phyloP scores from a whole-genome alignment of 2,797 vertebrate species.

The Delichon dasypus region DNA sequence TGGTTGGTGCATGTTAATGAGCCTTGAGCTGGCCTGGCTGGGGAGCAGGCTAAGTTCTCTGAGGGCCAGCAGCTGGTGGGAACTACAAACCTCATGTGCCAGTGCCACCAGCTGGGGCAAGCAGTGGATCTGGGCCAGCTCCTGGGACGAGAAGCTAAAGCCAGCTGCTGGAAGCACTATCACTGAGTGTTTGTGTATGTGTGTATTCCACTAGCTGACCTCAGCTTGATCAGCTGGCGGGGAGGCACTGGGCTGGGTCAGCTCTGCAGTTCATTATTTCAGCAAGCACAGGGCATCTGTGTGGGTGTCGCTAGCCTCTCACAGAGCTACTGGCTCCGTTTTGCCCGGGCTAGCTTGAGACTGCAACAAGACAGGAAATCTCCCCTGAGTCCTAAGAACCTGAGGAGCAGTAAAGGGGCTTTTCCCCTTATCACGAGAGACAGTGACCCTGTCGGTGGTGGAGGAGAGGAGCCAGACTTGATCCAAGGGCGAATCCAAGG shows the following conservation, averaged over 20 bases:
- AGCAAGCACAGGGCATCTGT: too few relatives aligned
- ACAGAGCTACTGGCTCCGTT: too few relatives aligned
- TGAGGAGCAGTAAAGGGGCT: too few relatives aligned
- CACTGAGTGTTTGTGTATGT: rapidly evolving
- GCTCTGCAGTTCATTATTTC: not conserved
- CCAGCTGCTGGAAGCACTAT: not conserved
- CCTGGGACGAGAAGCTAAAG: not conserved
- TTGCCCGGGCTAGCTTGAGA: too few relatives aligned
- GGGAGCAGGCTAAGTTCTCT: not conserved
- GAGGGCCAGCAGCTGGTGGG: not conserved
- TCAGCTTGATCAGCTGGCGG: not conserved
- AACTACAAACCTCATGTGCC: not conserved
- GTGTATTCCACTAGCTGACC: not conserved
- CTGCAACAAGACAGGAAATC: too few relatives aligned
- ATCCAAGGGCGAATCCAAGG: too few relatives aligned
- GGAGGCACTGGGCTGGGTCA: not conserved
- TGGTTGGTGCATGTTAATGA: not conserved
- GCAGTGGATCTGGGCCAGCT: not conserved
- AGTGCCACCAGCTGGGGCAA: not conserved
- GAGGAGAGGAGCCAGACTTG: too few relatives aligned
- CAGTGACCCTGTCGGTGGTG: too few relatives aligned
- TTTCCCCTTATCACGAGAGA: too few relatives aligned
- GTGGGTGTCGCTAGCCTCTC: too few relatives aligned
- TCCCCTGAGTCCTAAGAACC: too few relatives aligned
- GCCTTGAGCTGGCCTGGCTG: not conserved